These are phyloP conservation scores for Acrossocheilus wenchowensis DNA, from an alignment of 2,797 vertebrate genomes.

Conservation along the genomic window DNA sequence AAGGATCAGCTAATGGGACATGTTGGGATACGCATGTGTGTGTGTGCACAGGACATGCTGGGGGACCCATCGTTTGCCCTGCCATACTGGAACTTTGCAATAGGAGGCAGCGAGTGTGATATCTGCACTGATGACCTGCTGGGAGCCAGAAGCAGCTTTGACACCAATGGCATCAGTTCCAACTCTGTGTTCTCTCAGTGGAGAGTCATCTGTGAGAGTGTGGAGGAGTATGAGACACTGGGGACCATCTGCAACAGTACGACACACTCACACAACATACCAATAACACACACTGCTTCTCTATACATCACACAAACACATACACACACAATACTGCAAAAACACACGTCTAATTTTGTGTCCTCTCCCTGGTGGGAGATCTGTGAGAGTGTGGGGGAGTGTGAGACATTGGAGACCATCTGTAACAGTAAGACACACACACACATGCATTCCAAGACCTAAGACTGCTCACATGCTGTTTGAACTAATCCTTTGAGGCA, in stretches of 20 bases:
- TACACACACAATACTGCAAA: constrained; percentile 15
- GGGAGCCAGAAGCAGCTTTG: constrained; percentile 90
- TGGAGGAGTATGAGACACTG: constrained; percentile 91
- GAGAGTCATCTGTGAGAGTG: constrained; percentile 89
- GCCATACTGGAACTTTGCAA: constrained; percentile 98
- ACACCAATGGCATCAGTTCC: constrained; percentile 83
- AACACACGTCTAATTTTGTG: constrained; percentile 81
- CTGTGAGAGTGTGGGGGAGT: constrained; percentile 91
- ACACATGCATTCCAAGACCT: constrained; percentile 43
- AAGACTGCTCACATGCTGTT: constrained; percentile 50
- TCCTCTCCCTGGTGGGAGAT: constrained; percentile 92
- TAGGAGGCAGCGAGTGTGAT: constrained; percentile 88
- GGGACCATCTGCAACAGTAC: constrained; percentile 98
- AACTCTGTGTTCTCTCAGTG: constrained; percentile 95
- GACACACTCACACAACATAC: constrained; percentile 59
- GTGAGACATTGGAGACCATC: constrained; percentile 90
- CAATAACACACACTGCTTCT: constrained; percentile 27
- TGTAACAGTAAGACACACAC: constrained; percentile 89
- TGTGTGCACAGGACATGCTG: constrained; percentile 85
- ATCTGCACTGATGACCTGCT: constrained; percentile 93
- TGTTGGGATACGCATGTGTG: neutral
- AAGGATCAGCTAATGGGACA: neutral
- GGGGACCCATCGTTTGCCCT: constrained; percentile 87
- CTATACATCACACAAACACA: constrained; percentile 17
- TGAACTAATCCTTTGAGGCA: constrained; percentile 51